Percentiles rank a stretch among this genome's conserved stretches.
Conservation (phyloP, 1,140 invertebrate genomes). For the Brachionus asplanchnoidis region DNA sequence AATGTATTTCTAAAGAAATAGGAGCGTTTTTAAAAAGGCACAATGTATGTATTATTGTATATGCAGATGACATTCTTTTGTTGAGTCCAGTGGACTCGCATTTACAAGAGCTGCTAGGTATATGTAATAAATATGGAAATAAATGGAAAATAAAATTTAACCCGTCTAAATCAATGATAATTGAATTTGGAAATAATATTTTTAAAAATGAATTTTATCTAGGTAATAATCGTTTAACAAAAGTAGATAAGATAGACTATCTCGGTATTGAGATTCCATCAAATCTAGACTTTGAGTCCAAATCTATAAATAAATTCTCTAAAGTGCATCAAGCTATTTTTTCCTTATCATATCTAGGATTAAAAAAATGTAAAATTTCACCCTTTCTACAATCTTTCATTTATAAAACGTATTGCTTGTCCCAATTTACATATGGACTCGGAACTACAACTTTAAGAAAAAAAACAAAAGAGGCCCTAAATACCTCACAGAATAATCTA, state of each 20-base stretch:
- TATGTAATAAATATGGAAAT: not conserved
- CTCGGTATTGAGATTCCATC: not conserved
- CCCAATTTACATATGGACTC: too few species aligned
- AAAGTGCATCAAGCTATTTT: not conserved
- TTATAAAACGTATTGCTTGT: too few species aligned
- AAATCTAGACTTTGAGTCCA: not conserved
- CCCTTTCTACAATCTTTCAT: too few species aligned
- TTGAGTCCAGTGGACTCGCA: not conserved
- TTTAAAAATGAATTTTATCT: not conserved
- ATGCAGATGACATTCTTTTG: not conserved
- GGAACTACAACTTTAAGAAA: too few species aligned
- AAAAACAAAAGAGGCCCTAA: too few species aligned
- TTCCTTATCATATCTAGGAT: not conserved
- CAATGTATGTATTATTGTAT: not conserved
- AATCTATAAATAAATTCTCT: not conserved
- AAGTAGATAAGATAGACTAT: not conserved
- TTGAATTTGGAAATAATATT: not conserved
- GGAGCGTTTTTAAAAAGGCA: not conserved
- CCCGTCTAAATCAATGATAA: not conserved
- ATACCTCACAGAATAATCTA: too few species aligned
- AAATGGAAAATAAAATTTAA: slow-evolving; percentile 23
- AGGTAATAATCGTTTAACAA: not conserved
- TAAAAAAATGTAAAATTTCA: not conserved
- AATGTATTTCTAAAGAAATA: not conserved
- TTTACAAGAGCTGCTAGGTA: not conserved